Conservation (phyloP, 2,113 vertebrate species). For the Gorsachius goisagi region DNA sequence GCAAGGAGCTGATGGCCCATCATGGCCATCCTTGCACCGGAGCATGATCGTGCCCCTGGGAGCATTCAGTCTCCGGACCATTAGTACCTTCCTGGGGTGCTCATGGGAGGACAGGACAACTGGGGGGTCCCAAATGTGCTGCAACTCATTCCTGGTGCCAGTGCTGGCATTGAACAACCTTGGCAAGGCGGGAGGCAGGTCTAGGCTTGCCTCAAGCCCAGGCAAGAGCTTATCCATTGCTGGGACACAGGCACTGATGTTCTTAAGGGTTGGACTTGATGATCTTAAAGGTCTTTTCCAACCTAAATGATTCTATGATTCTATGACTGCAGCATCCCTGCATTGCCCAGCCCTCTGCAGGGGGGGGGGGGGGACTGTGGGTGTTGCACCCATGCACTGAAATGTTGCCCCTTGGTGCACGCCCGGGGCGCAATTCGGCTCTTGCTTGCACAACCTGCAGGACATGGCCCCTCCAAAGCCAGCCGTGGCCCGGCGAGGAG, state of each 20-base stretch:
- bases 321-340: not conserved
- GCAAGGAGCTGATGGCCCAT: rapidly evolving
- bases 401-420: rapidly evolving
- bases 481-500: not conserved
- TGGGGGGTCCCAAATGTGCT: no score
- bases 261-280: no score
- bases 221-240: not conserved
- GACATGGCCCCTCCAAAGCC: not conserved
- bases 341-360: not conserved
- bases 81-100: not conserved
- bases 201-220: not conserved
- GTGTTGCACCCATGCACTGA: rapidly evolving
- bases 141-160: no score
- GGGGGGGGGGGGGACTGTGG: rapidly evolving
- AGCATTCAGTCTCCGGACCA: rapidly evolving
- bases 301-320: no score
- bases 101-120: not conserved
- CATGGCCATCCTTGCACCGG: not conserved
- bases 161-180: not conserved
- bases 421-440: rapidly evolving
- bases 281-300: no score
- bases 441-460: not conserved
- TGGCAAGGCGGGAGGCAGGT: not conserved
- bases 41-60: not conserved
- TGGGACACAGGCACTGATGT: no score